These are phyloP conservation scores for Erpetoichthys calabaricus DNA, from an alignment of 2,797 vertebrate species.

Conservation along the genomic window DNA sequence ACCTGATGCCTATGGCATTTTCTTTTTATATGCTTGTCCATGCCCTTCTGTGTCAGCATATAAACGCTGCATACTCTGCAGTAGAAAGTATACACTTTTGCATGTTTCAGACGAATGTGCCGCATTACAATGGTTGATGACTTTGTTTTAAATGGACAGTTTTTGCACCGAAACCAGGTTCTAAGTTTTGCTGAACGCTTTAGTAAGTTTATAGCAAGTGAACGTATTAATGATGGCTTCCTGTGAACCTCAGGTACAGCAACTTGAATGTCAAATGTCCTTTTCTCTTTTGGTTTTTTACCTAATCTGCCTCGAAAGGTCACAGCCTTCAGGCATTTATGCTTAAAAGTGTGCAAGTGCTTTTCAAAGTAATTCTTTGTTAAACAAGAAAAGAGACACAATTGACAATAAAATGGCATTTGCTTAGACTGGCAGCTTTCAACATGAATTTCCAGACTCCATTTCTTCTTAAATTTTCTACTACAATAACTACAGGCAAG, in stretches of 20 bases:
- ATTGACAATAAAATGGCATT: slow-evolving; percentile 49
- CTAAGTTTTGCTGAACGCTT: slow-evolving; percentile 44
- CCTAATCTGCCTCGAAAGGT: slow-evolving; percentile 32
- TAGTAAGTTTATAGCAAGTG: slow-evolving; percentile 28
- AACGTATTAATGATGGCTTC: slow-evolving; percentile 17
- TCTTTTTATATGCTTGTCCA: slow-evolving; percentile 75
- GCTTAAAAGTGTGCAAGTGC: slow-evolving; percentile 35
- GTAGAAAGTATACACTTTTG: slow-evolving; percentile 64
- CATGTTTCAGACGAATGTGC: slow-evolving; percentile 69
- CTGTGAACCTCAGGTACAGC: slow-evolving; percentile 28
- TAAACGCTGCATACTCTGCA: slow-evolving; percentile 80
- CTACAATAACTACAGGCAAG: slow-evolving; percentile 52
- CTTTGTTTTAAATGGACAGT: slow-evolving; percentile 75
- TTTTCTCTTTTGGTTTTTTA: slow-evolving; percentile 17
- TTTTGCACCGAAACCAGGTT: slow-evolving; percentile 70
- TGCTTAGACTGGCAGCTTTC: slow-evolving; percentile 49
- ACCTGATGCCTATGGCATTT: slow-evolving; percentile 67
- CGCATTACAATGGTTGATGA: slow-evolving; percentile 65
- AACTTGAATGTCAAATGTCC: slow-evolving; percentile 20
- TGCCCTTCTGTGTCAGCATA: slow-evolving; percentile 70
- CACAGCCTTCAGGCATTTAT: slow-evolving; percentile 21
- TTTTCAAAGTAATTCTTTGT: slow-evolving; percentile 34
- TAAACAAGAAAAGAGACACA: slow-evolving; percentile 30
- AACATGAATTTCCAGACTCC: slow-evolving; percentile 46
- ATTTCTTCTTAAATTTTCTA: slow-evolving; percentile 42